Base-by-base conservation (phyloP, 1,140 invertebrate genomes). In the Leptinotarsa texana region DNA sequence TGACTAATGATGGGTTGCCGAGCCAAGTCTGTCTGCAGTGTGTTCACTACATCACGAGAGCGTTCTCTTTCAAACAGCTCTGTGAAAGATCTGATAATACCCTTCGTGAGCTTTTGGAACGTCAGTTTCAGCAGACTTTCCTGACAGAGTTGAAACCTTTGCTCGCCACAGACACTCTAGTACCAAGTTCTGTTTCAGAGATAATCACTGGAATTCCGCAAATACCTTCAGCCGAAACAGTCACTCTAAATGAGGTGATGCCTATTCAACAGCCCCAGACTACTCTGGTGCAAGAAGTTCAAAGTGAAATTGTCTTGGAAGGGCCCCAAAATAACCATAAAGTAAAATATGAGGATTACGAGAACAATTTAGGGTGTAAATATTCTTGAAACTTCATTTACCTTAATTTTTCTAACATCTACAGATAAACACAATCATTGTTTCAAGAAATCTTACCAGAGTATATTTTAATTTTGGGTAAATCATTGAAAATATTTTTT, bases 61-160 rank as follows among this genome's bases (percentile, higher is more conserved):
- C 84, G 18, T 87, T 84, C 74, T 82, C 83, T 13, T 87, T 87
- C 77, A 86, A 86, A 79, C 80, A 84, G 73, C 76, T 83, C 68
- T 86, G 85, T 75, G 84, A 86, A 75, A 73, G 80, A 68, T 85
- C 84, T 24, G 84, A 87, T 74, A 69, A 77, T 48, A 84, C 81
- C 11, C 76, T 86, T 21, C 73, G 85, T 68, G 77, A 82, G 62
- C 65, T 81, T 0, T 72, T 83, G 13, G 51, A 57, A 22, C 71
- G 78, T 13, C 78, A 77, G n/a, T 17, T 69, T 4, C n/a, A 66
- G 76, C 73, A 77, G 24, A 18, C 67, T 11, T 24, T 70, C n/a
- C 66, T 69, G 27, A 68, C 62, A 67, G 78, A 79, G 74, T 51
- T 76, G 24, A 76, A 74, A 63, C 75, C 71, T 21, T 48, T 65